Conservation (phyloP, 2,888 invertebrate genomes). For the Palloptera scutellata region DNA sequence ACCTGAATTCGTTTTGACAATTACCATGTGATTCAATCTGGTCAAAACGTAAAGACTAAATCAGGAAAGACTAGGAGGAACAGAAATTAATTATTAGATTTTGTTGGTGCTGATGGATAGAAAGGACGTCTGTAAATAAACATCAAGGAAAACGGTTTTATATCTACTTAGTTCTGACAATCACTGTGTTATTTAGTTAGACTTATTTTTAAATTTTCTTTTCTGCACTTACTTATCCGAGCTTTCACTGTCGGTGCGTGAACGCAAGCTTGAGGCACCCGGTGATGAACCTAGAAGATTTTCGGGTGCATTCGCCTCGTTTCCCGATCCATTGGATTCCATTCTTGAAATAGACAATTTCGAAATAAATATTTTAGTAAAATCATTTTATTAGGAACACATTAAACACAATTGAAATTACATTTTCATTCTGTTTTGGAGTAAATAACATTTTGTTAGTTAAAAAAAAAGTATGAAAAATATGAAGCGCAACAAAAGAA, state of each 20-base stretch:
- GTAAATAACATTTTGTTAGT: neutral
- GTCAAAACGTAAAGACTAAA: too few species aligned
- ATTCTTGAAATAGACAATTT: conserved; percentile 33
- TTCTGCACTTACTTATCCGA: conserved; percentile 54
- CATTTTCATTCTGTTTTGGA: neutral
- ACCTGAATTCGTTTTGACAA: too few species aligned
- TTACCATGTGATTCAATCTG: too few species aligned
- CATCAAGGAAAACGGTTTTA: too few species aligned
- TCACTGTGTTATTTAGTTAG: too few species aligned
- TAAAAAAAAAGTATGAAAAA: conserved; percentile 11
- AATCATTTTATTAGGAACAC: neutral
- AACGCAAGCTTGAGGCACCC: conserved; percentile 42
- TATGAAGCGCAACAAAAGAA: neutral
- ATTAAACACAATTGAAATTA: neutral
- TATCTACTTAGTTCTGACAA: too few species aligned
- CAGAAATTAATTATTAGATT: too few species aligned
- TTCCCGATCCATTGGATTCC: conserved; percentile 37
- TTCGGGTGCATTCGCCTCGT: conserved; percentile 36
- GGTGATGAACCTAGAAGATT: conserved; percentile 41
- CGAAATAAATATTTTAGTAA: neutral
- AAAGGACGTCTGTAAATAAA: too few species aligned
- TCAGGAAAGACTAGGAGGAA: too few species aligned
- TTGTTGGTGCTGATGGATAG: too few species aligned
- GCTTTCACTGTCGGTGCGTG: conserved; percentile 62
- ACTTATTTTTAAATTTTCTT: too few species aligned